Evolutionary conservation across 30 jellyfish, hydroid and myxozoan genomes (phyloP), one percentile per base, ranked within the genome.

Genomic region (Hydractinia symbiolongicarpus): DNA sequence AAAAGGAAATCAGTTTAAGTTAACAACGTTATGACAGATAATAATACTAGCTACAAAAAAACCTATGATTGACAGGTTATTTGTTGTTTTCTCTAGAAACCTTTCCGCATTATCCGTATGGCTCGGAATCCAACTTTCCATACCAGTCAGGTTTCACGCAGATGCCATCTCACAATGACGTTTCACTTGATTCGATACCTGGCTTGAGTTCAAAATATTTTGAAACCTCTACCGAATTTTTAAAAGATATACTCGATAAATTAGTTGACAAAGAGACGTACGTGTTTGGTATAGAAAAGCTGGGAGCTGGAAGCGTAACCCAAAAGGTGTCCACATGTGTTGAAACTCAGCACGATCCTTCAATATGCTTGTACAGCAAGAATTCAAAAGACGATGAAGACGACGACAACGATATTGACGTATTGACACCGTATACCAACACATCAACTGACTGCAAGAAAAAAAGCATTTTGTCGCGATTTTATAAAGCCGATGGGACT

Each of bases 401-500:
- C 40, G 40, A 64, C 19, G 74, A 64, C 19, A 64, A 6, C 17
- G 19, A 7, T 7, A 64, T 64, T 13, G 40, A 64, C 74, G 17
- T 30, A 58, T 30, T 30, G 44, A 30, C 44, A 2, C 44, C 44
- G 2, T 30, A 30, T 30, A 30, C 1, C 44, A 30, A 30, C 44
- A 30, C 44, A 30, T 30, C 44, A 30, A 30, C 44, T 58, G 80
- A 71, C 60, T 6, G 30, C 11, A 71, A 71, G 80, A 71, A 20
- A 71, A 19, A 54, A 49, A 4, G 60, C 69, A 71, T 71, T 9
- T 5, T 71, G 67, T 30, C 80, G 60, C 30, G 61, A 58, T 71
- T 71, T 71, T 71, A 71, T 50, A 71, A 71, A 71, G 60, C 44
- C 8, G 80, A 71, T 15, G 80, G 80, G 11, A 71, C 80, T 8